Evolutionary conservation across 2,888 invertebrate genomes (phyloP).

Genomic region (Pristionchus japonicus): DNA sequence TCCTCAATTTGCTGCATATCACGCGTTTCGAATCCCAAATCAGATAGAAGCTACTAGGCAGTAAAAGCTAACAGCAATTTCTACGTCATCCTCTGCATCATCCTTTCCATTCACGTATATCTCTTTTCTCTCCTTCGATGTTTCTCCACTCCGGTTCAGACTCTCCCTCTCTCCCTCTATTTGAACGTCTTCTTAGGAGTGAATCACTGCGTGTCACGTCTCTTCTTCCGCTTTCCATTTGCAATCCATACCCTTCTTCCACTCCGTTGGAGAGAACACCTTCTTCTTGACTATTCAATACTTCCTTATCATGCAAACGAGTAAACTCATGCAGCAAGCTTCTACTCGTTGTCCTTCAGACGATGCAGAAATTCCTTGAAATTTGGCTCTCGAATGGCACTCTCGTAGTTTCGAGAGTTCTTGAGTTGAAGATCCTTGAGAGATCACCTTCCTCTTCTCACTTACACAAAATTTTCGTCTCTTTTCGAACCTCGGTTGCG

Average conservation of each 20-base stretch:
- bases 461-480: background rate
- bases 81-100: background rate
- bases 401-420: background rate
- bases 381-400: background rate
- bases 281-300: background rate
- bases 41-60: background rate
- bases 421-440: background rate
- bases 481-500: background rate
- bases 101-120: background rate
- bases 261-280: background rate
- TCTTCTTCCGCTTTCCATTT: constrained; percentile 35
- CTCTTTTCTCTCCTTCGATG: background rate
- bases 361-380: background rate
- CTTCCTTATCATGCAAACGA: background rate
- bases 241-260: background rate
- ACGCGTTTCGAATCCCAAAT: background rate
- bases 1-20: no score
- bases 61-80: background rate
- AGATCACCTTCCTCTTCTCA: background rate
- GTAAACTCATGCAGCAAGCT: background rate
- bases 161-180: constrained; percentile 23
- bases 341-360: background rate
- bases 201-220: constrained; percentile 9
- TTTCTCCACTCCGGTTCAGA: constrained; percentile 21
- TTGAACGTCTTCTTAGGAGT: constrained; percentile 31